A percentile compares a stretch with the other conserved stretches of the same genome.
Evolutionary conservation across 2,113 vertebrate genomes (phyloP).

Genomic region (Aphyosemion australe): DNA sequence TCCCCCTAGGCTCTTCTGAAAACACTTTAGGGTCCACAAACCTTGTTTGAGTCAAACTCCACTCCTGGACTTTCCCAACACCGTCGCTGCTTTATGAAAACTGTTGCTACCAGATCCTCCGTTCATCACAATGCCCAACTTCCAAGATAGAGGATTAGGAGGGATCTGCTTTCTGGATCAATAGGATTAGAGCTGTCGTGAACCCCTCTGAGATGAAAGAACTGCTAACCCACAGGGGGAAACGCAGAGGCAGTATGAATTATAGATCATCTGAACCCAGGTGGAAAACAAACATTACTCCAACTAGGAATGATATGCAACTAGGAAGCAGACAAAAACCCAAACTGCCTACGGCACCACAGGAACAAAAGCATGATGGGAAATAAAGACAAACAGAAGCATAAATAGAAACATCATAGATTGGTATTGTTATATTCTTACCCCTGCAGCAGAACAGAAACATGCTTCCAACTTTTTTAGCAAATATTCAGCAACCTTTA

Average conservation of each 20-base stretch:
- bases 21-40: constrained; percentile 44
- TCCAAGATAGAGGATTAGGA: constrained; percentile 55
- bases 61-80: too few species aligned
- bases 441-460: too few species aligned
- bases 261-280: neutral
- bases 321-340: constrained; percentile 36
- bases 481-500: too few species aligned
- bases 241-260: constrained; percentile 1
- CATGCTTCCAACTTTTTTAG: too few species aligned
- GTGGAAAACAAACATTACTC: constrained; percentile 8
- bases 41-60: neutral
- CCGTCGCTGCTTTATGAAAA: constrained; percentile 12
- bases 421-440: constrained; percentile 34
- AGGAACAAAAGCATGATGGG: constrained; percentile 24
- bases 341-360: constrained; percentile 25
- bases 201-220: constrained; percentile 37
- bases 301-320: constrained; percentile 32
- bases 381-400: constrained; percentile 16
- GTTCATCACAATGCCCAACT: constrained; percentile 32
- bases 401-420: constrained; percentile 36
- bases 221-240: constrained; percentile 10
- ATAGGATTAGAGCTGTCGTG: constrained; percentile 57
- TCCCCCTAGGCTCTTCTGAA: constrained; percentile 47
- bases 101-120: constrained; percentile 1
- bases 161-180: constrained; percentile 58